Conservation (phyloP, 2,113 vertebrate genomes). For the Maylandia zebra region DNA sequence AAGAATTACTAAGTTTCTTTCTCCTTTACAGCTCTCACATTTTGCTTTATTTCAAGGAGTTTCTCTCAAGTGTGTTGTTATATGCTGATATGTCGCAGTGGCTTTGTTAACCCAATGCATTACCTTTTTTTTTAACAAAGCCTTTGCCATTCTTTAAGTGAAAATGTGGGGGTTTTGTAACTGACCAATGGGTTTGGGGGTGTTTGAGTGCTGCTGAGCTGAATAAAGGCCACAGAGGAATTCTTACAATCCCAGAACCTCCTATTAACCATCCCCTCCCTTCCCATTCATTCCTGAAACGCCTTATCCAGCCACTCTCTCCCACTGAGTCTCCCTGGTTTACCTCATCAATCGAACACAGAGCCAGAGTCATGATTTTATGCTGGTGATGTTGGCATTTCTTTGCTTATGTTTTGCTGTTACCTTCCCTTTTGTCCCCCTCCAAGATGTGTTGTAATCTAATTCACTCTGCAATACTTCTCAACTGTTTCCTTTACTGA, state of each 20-base stretch:
- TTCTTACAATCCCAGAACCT: neutral
- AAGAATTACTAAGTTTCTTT: slow-evolving; percentile 17
- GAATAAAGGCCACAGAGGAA: neutral
- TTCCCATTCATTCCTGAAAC: neutral
- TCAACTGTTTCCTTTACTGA: slow-evolving; percentile 43
- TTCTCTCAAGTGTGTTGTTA: slow-evolving; percentile 28
- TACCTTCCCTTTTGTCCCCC: slow-evolving; percentile 12
- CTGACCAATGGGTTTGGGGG: neutral
- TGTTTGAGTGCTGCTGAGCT: neutral
- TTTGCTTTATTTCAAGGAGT: slow-evolving; percentile 14
- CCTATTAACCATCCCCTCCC: neutral
- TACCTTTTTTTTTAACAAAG: slow-evolving; percentile 6
- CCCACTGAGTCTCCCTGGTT: slow-evolving; percentile 30
- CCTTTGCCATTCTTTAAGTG: slow-evolving; percentile 9
- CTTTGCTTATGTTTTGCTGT: slow-evolving; percentile 44
- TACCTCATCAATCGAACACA: slow-evolving; percentile 55
- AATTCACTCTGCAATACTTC: slow-evolving; percentile 24
- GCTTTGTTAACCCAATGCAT: slow-evolving; percentile 34
- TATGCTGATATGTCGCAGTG: slow-evolving; percentile 28
- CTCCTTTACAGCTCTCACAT: slow-evolving; percentile 43
- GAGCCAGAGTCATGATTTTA: slow-evolving; percentile 55
- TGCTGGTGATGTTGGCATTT: slow-evolving; percentile 49
- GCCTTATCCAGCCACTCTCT: neutral
- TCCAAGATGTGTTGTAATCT: slow-evolving; percentile 30
- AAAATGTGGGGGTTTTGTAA: slow-evolving; percentile 32